Conservation (phyloP, 2,113 vertebrate genomes). For the Pithys albifrons region DNA sequence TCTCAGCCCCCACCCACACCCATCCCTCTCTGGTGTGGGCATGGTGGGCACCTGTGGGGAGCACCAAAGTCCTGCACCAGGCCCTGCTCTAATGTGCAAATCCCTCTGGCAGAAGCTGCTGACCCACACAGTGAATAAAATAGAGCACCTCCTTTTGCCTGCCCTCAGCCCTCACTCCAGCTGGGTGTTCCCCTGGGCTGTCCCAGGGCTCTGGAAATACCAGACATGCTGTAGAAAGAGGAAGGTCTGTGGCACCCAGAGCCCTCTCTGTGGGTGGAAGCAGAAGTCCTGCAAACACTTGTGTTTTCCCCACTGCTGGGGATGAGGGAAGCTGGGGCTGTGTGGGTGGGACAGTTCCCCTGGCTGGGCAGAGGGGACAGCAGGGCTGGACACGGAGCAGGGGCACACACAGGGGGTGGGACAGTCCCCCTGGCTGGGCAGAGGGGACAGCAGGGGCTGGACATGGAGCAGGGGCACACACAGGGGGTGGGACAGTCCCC, state of each 20-base stretch:
- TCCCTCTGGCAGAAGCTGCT: neutral
- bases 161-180: rapidly evolving
- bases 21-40: rapidly evolving
- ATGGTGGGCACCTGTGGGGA: neutral
- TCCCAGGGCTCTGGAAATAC: rapidly evolving
- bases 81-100: neutral
- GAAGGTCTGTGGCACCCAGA: neutral
- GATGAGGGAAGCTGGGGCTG: neutral
- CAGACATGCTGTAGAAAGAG: neutral
- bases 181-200: neutral
- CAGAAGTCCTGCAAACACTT: neutral
- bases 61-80: neutral
- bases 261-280: neutral
- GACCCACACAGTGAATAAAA: rapidly evolving
- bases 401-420: rapidly evolving
- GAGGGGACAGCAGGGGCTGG: rapidly evolving
- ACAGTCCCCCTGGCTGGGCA: rapidly evolving
- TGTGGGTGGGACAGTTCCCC: rapidly evolving
- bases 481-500: rapidly evolving
- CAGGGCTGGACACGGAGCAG: rapidly evolving
- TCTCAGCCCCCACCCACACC: rapidly evolving
- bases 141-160: rapidly evolving
- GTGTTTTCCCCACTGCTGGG: neutral
- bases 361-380: rapidly evolving
- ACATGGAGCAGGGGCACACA: rapidly evolving